A percentile compares a stretch with the other conserved stretches of the same genome.
Conservation (phyloP, 1,140 invertebrate genomes). For the Meloidogyne exigua region DNA sequence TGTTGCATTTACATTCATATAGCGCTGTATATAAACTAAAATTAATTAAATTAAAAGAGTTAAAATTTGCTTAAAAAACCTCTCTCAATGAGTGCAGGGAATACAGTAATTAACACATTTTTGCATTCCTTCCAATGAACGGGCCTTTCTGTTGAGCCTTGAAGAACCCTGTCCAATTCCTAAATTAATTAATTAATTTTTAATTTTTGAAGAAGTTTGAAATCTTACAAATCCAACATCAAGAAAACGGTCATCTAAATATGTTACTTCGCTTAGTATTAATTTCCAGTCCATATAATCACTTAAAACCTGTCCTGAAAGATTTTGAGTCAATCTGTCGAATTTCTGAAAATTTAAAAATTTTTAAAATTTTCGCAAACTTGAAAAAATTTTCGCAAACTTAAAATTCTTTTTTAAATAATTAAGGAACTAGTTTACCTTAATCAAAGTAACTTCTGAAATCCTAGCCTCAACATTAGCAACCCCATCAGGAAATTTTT, state of each 20-base stretch:
- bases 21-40: conserved; percentile 26
- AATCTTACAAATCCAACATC: conserved; percentile 31
- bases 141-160: conserved; percentile 22
- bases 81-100: conserved; percentile 30
- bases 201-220: neutral
- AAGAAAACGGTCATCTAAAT: conserved; percentile 31
- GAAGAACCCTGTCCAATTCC: conserved; percentile 34
- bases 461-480: conserved; percentile 3
- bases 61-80: neutral
- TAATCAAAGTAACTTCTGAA: conserved; percentile 26
- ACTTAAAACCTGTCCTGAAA: conserved; percentile 29
- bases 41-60: neutral
- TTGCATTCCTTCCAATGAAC: conserved; percentile 30
- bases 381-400: too few species aligned
- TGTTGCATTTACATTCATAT: conserved; percentile 30
- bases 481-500: conserved; percentile 19
- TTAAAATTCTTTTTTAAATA: too few species aligned
- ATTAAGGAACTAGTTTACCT: neutral
- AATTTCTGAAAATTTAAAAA: conserved; percentile 24
- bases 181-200: neutral
- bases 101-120: conserved; percentile 23
- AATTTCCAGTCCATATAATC: conserved; percentile 37
- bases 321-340: conserved; percentile 23
- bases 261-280: conserved; percentile 32
- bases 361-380: neutral